These are phyloP conservation scores for Melanargia galathea DNA, from an alignment of 2,888 invertebrate species.

Conservation along the genomic window DNA sequence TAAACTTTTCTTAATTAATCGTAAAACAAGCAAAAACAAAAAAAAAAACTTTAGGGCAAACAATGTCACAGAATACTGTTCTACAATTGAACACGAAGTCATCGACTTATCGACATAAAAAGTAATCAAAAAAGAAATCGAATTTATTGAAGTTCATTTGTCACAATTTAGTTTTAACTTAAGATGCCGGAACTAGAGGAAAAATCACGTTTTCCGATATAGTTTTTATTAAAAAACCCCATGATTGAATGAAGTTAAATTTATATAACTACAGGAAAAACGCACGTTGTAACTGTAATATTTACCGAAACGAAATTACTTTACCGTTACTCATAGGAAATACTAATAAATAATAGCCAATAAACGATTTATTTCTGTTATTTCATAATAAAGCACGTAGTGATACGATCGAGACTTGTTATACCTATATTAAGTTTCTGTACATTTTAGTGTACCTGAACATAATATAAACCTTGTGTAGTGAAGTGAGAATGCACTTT, in stretches of 20 bases:
- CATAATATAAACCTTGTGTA: too few species aligned
- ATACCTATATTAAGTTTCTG: too few species aligned
- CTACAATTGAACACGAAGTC: background rate
- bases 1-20: too few species aligned
- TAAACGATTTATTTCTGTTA: background rate
- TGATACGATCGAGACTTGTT: too few species aligned
- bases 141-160: slow-evolving; percentile 21
- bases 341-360: slow-evolving; percentile 2
- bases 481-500: too few species aligned
- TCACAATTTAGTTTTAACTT: slow-evolving; percentile 19
- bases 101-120: background rate
- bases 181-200: slow-evolving; percentile 19
- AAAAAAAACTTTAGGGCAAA: background rate
- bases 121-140: slow-evolving; percentile 18
- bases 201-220: slow-evolving; percentile 15
- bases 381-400: background rate
- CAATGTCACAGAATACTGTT: background rate
- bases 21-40: too few species aligned
- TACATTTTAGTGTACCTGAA: too few species aligned
- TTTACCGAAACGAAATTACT: slow-evolving; percentile 8
- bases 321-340: slow-evolving; percentile 7
- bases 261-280: slow-evolving; percentile 18
- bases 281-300: slow-evolving; percentile 3
- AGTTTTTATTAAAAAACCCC: slow-evolving; percentile 8
- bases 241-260: background rate